These are phyloP conservation scores for Tipula lateralis DNA, from an alignment of 2,888 invertebrate genomes.

Conservation along the genomic window DNA sequence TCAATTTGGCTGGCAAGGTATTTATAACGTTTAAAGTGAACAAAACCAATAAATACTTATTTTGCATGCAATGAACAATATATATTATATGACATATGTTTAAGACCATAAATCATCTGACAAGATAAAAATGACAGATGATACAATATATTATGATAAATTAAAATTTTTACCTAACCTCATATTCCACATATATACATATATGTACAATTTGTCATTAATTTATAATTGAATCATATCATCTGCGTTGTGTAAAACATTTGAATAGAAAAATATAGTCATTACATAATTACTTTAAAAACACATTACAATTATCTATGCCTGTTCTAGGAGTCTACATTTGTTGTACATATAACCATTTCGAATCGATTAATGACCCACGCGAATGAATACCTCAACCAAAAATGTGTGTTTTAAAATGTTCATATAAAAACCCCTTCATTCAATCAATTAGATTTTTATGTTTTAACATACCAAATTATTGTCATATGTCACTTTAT, in stretches of 20 bases:
- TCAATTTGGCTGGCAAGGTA: no score
- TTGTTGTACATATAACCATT: neutral
- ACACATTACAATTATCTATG: neutral
- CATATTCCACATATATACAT: neutral
- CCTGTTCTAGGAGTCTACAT: neutral
- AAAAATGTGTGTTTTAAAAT: neutral
- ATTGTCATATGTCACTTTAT: slow-evolving; percentile 11
- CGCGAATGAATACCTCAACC: neutral
- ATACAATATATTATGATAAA: neutral
- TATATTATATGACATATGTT: neutral
- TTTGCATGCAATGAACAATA: no score
- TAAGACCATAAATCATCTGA: neutral
- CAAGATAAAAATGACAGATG: neutral
- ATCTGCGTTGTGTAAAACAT: neutral
- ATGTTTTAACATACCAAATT: neutral
- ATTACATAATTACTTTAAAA: neutral
- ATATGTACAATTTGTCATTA: neutral
- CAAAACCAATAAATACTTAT: no score
- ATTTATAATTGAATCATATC: slow-evolving; percentile 13
- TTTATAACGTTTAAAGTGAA: no score
- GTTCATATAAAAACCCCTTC: neutral
- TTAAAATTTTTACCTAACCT: neutral
- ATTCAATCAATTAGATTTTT: neutral
- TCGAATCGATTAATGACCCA: slow-evolving; percentile 19
- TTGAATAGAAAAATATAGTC: neutral